Conservation (phyloP, 2,113 vertebrate species). For the Condylura cristata region DNA sequence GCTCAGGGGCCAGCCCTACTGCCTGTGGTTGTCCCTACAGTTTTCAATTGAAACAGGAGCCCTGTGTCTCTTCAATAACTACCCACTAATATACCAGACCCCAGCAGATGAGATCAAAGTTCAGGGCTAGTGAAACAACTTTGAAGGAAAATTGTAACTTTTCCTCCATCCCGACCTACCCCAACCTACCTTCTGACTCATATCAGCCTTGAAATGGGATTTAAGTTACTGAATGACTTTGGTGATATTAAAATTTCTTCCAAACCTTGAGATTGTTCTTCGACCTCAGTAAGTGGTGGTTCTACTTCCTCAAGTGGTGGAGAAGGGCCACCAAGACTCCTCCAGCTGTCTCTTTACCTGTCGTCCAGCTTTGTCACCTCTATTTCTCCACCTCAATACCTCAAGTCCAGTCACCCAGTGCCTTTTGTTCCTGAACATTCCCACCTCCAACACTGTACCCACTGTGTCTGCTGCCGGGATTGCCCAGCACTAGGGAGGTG, state of each 20-base stretch:
- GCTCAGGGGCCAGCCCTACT: background rate
- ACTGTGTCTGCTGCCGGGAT: background rate
- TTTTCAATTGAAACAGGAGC: background rate
- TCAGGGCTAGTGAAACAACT: background rate
- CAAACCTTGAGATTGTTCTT: too few species aligned
- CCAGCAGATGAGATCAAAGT: background rate
- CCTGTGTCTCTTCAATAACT: background rate
- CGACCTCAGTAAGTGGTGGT: too few species aligned
- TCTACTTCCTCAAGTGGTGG: too few species aligned
- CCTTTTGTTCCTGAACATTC: background rate
- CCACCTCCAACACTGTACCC: background rate
- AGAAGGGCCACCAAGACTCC: background rate
- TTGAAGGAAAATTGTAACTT: background rate
- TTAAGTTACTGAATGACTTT: background rate
- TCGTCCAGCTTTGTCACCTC: background rate
- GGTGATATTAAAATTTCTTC: background rate
- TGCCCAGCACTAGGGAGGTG: background rate
- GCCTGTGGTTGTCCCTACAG: too few species aligned
- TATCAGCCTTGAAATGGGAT: background rate
- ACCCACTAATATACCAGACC: background rate
- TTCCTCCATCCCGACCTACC: background rate
- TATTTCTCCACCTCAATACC: background rate
- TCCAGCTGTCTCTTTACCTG: background rate
- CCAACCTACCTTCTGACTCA: too few species aligned
- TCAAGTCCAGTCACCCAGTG: background rate